phyloP scores from a whole-genome alignment of 2,888 invertebrate genomes.

The Hirtodrosophila trivittata region DNA sequence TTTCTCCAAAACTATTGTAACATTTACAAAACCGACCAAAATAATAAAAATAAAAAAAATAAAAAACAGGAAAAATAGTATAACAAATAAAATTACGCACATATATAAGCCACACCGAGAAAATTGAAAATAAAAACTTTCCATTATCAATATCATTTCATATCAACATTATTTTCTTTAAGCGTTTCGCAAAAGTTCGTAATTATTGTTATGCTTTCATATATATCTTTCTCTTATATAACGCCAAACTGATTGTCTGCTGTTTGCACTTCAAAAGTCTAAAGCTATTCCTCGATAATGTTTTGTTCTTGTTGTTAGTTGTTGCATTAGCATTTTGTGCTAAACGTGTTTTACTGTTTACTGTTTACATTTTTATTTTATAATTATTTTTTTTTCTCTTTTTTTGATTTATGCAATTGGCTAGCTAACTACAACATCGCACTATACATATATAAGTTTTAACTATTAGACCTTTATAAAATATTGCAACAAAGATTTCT shows the following conservation, averaged over 20 bases:
- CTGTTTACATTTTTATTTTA: slow-evolving; percentile 19
- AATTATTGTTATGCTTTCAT: neutral
- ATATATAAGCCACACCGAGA: slow-evolving; percentile 61
- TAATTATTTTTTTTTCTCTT: slow-evolving; percentile 4
- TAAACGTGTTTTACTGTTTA: slow-evolving; percentile 14
- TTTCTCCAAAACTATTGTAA: slow-evolving; percentile 33
- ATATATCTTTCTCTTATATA: slow-evolving; percentile 12
- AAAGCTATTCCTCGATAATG: slow-evolving; percentile 52
- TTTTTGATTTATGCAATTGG: slow-evolving; percentile 55
- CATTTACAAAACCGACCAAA: slow-evolving; percentile 44
- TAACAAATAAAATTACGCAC: slow-evolving; percentile 45
- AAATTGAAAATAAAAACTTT: slow-evolving; percentile 27
- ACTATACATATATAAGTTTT: slow-evolving; percentile 59
- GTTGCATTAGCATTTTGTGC: slow-evolving; percentile 47
- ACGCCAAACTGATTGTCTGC: slow-evolving; percentile 63
- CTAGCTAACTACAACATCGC: slow-evolving; percentile 73
- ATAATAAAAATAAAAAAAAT: slow-evolving; percentile 31
- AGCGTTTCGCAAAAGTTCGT: slow-evolving; percentile 8
- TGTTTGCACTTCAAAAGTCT: slow-evolving; percentile 58
- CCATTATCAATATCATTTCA: neutral
- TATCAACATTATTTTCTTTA: neutral
- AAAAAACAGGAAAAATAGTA: slow-evolving; percentile 17
- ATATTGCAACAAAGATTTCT: slow-evolving; percentile 67
- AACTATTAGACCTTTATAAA: slow-evolving; percentile 73
- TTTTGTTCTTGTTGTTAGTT: slow-evolving; percentile 24